Evolutionary conservation across 1,140 invertebrate species (phyloP), one percentile per base, ranked within the genome.

Genomic region (Anoplophora glabripennis): DNA sequence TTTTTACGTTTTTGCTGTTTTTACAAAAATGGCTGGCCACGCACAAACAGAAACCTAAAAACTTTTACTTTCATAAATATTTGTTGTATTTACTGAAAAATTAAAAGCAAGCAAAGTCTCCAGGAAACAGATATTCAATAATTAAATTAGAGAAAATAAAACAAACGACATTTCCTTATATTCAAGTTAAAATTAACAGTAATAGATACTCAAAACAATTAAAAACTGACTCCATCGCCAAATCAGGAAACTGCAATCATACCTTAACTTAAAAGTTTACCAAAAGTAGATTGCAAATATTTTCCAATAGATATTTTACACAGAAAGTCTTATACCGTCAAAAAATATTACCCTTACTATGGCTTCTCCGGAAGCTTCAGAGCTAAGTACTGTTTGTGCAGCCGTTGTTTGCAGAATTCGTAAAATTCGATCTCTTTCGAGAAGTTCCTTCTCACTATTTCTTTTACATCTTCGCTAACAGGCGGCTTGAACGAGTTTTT

Each of bases 371-470:
- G 47, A 10, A 77, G 53, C 69, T 85, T 80, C 5, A 91, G 77
- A 0, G 90, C 90, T 34, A 87, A 76, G 59, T 89, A 81, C 73
- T 94, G 92, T 72, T 86, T 83, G 65, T 94, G 86, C 7, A 95
- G 77, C 67, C 92, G 79, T 74, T 94, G 90, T 66, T 85, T 86
- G 71, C 91, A 93, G 71, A 94, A 95, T 69, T 94, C 87, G 75
- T 94, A 95, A 73, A 95, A 93, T 72, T 94, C 92, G 15, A 94
- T 91, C 78, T 95, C 93, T 53, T 88, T 81, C 0, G 92, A 93
- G 71, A 95, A 93, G 73, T 94, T 94, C 41, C 81, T 81, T 59
- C 90, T 80, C 0, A 94, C 89, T n/a, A 93, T 84, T 18, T 93
- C 84, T 75, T 93, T 93, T 0, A 94, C 84, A 69, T 88, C 84